phyloP scores from a whole-genome alignment of 2,888 invertebrate species.

The Melikaiella ostensackeni region DNA sequence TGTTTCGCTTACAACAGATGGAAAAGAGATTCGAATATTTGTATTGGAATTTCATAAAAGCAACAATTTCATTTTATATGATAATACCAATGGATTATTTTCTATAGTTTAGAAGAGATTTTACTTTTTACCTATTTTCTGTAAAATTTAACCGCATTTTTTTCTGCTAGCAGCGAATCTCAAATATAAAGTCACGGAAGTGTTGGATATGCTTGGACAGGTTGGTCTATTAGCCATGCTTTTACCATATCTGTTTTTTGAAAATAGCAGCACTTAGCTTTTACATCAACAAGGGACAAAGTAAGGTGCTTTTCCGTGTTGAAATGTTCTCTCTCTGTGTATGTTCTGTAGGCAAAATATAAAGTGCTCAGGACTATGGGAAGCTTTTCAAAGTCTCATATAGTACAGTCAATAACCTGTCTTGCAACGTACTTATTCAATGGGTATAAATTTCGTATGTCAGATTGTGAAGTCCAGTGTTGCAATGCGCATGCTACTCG shows the following conservation, averaged over 20 bases:
- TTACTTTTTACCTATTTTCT: background rate
- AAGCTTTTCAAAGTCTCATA: constrained; percentile 5
- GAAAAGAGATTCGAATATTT: background rate
- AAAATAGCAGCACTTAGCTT: background rate
- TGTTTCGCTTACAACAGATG: background rate
- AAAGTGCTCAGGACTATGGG: background rate
- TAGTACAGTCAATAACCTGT: background rate
- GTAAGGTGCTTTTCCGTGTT: background rate
- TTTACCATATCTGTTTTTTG: too few species aligned
- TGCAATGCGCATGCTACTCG: constrained; percentile 71
- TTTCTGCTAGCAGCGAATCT: too few species aligned
- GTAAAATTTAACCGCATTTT: too few species aligned
- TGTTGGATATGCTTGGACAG: background rate
- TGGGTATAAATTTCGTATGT: constrained; percentile 64
- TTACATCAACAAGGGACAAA: background rate
- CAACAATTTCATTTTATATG: background rate
- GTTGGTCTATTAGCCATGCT: background rate
- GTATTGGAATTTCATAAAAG: background rate
- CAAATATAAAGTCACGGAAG: too few species aligned
- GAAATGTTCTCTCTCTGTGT: background rate
- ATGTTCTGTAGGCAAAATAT: background rate
- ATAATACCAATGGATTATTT: background rate
- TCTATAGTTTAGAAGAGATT: background rate
- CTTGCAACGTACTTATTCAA: constrained; percentile 15
- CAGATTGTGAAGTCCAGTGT: constrained; percentile 61